Evolutionary conservation across 1,140 invertebrate species (phyloP).

Genomic region (Drosophila triauraria): DNA sequence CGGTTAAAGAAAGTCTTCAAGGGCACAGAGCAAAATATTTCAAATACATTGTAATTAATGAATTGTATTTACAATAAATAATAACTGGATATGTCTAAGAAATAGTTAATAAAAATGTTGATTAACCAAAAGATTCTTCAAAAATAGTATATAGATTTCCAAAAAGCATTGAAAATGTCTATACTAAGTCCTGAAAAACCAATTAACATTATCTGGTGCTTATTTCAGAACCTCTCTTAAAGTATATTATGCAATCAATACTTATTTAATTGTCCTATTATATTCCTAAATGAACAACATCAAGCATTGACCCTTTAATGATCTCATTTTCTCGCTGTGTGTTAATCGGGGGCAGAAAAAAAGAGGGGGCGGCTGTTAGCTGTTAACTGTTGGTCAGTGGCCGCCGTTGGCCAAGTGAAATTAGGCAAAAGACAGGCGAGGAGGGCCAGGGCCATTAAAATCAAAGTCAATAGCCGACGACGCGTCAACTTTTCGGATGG

Average conservation of each 20-base stretch:
- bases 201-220: neutral
- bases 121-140: neutral
- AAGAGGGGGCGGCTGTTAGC: conserved; percentile 49
- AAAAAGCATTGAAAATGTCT: too few relatives aligned
- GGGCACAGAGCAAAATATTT: conserved; percentile 11
- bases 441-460: conserved; percentile 70
- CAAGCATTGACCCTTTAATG: neutral
- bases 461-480: conserved; percentile 79
- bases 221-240: too few relatives aligned
- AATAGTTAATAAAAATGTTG: neutral
- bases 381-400: conserved; percentile 50
- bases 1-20: conserved; percentile 66
- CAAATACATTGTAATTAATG: too few relatives aligned
- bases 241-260: neutral
- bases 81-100: neutral
- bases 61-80: neutral
- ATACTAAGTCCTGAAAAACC: neutral
- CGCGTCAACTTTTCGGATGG: conserved; percentile 27
- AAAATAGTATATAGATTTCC: neutral
- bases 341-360: conserved; percentile 25
- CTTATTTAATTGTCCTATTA: neutral
- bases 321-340: conserved; percentile 16
- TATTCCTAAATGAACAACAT: neutral
- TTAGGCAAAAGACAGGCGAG: conserved; percentile 63
- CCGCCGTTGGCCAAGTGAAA: conserved; percentile 60